phyloP scores from a whole-genome alignment of 2,888 invertebrate genomes.

The Dryomyza anilis region DNA sequence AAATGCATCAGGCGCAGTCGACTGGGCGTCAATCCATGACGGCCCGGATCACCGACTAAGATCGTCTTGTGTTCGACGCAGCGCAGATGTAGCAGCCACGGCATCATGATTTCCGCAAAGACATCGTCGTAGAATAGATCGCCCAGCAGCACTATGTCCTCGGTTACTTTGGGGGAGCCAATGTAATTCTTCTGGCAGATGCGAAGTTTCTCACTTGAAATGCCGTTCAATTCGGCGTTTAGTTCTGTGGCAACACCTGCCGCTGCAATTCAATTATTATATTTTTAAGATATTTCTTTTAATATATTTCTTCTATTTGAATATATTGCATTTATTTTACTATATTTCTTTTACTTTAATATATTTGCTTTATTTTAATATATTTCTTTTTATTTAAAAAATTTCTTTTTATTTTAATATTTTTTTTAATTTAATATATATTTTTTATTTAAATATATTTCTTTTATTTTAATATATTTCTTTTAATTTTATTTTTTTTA shows the following conservation, averaged over 20 bases:
- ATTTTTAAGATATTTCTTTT: no score
- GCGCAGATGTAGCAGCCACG: conserved; percentile 63
- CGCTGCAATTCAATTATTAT: no score
- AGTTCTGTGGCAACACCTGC: conserved; percentile 63
- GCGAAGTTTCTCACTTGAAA: conserved; percentile 52
- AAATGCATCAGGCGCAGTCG: conserved; percentile 57
- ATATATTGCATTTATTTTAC: no score
- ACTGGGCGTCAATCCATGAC: conserved; percentile 63
- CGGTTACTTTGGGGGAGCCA: conserved; percentile 49
- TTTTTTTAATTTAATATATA: no score
- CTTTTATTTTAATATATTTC: no score
- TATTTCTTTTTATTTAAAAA: no score
- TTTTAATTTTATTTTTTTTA: no score
- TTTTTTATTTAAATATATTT: no score
- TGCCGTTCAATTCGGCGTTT: conserved; percentile 64
- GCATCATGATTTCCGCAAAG: conserved; percentile 63
- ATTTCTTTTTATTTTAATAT: no score
- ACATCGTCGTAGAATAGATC: conserved; percentile 74
- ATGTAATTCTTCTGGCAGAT: conserved; percentile 60
- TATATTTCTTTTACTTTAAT: no score
- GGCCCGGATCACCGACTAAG: conserved; percentile 68
- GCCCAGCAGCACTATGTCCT: conserved; percentile 69
- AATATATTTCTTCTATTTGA: no score
- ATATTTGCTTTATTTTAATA: no score
- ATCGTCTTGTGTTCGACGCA: conserved; percentile 51